Evolutionary conservation across 1,140 invertebrate species (phyloP).

Genomic region (Bombus soroeensis): DNA sequence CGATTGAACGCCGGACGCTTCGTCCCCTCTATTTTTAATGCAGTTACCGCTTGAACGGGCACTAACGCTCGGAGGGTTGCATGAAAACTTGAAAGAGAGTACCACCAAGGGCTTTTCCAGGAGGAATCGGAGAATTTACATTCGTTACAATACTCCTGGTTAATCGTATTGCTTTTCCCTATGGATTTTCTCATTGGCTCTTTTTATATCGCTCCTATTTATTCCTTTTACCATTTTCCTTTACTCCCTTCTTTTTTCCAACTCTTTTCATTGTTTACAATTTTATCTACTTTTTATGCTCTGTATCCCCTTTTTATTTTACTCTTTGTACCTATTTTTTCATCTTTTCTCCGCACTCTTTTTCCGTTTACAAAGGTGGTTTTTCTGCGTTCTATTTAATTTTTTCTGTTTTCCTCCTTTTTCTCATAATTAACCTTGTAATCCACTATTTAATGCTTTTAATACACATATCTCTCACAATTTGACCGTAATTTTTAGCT

Average conservation of each 20-base stretch:
- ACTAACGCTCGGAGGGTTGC: not conserved
- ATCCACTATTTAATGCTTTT: not conserved
- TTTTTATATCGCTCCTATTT: not conserved
- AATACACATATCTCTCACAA: not conserved
- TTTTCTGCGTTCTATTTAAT: not conserved
- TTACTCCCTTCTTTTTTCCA: too few species aligned
- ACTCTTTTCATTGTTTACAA: not conserved
- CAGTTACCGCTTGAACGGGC: not conserved
- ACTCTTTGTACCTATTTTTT: not conserved
- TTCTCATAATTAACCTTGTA: conserved; percentile 1
- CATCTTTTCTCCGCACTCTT: not conserved
- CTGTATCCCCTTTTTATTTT: not conserved
- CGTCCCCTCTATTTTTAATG: not conserved
- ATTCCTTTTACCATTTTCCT: not conserved
- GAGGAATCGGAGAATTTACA: conserved; percentile 15
- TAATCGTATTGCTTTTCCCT: conserved; percentile 13
- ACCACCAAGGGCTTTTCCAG: not conserved
- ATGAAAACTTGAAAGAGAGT: not conserved
- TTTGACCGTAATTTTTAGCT: not conserved
- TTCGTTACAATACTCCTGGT: conserved; percentile 3
- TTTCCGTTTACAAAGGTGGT: not conserved
- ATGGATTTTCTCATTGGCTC: not conserved
- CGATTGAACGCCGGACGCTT: conserved; percentile 27
- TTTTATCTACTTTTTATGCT: not conserved
- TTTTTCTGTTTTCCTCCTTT: not conserved